Conservation (phyloP, 2,797 vertebrate genomes). For the Perodicticus potto region DNA sequence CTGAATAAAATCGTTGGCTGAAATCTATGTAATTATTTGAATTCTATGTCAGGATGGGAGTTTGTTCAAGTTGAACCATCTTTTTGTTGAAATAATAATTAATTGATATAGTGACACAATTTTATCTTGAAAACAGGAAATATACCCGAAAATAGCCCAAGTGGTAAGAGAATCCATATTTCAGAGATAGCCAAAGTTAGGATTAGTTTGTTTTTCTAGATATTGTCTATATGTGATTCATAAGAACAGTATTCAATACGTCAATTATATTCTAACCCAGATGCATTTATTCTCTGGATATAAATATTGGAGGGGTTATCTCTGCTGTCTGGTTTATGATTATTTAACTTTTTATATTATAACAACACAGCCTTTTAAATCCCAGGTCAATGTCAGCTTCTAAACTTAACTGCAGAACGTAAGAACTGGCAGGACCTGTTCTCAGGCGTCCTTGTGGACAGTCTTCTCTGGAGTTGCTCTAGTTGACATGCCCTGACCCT, state of each 20-base stretch:
- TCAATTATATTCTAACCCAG: background rate
- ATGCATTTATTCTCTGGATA: background rate
- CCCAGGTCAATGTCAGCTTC: background rate
- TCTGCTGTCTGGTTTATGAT: background rate
- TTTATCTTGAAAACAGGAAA: conserved; percentile 22
- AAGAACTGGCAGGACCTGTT: background rate
- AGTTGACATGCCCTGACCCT: background rate
- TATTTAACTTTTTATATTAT: background rate
- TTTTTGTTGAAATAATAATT: background rate
- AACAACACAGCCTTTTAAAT: background rate
- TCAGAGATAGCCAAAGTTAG: background rate
- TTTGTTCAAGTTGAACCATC: background rate
- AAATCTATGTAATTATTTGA: conserved; percentile 24
- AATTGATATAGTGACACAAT: background rate
- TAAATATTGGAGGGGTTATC: background rate
- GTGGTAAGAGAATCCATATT: background rate
- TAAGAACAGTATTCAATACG: background rate
- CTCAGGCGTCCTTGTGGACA: background rate
- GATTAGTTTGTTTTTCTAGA: background rate
- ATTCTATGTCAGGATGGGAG: background rate
- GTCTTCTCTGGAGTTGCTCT: background rate
- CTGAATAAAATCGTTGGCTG: background rate
- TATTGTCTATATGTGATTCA: background rate
- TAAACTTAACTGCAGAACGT: background rate
- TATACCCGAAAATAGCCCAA: background rate